phyloP scores from a whole-genome alignment of 2,797 vertebrate species.

The Anolis apletophallus region DNA sequence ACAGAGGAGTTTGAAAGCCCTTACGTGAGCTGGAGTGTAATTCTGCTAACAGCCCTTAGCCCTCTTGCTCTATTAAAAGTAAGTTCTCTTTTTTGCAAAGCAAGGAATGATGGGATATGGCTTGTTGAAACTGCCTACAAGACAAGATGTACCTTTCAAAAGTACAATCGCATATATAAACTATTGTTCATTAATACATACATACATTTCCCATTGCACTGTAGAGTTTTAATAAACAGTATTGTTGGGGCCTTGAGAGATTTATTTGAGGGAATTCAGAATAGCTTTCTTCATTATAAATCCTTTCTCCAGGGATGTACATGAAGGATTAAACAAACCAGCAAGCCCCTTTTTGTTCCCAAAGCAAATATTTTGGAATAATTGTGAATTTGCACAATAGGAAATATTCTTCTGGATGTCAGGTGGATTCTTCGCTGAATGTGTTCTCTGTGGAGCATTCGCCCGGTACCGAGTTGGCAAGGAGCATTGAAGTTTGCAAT shows the following conservation, averaged over 20 bases:
- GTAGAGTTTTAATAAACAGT: conserved; percentile 27
- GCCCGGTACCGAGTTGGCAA: background rate
- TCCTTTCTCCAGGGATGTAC: conserved; percentile 8
- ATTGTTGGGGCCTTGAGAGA: conserved; percentile 12
- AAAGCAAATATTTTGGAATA: conserved; percentile 26
- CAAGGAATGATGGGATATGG: background rate
- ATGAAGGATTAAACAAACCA: conserved; percentile 23
- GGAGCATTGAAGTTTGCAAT: background rate
- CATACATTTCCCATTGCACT: background rate
- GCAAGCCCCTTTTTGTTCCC: conserved; percentile 13
- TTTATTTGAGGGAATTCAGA: conserved; percentile 20
- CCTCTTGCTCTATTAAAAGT: background rate
- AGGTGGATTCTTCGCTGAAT: conserved; percentile 1
- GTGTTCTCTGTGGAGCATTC: conserved; percentile 5
- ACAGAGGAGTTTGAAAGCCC: background rate
- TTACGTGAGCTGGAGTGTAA: background rate
- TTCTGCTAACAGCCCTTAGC: background rate
- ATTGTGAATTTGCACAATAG: conserved; percentile 8
- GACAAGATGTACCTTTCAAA: conserved; percentile 6
- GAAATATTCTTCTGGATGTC: background rate
- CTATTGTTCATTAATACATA: conserved; percentile 20
- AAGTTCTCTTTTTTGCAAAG: background rate
- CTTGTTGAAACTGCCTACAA: background rate
- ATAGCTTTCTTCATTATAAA: conserved; percentile 32
- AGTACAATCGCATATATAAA: conserved; percentile 7